phyloP scores from a whole-genome alignment of 2,888 invertebrate genomes.

The Acrobasis suavella region DNA sequence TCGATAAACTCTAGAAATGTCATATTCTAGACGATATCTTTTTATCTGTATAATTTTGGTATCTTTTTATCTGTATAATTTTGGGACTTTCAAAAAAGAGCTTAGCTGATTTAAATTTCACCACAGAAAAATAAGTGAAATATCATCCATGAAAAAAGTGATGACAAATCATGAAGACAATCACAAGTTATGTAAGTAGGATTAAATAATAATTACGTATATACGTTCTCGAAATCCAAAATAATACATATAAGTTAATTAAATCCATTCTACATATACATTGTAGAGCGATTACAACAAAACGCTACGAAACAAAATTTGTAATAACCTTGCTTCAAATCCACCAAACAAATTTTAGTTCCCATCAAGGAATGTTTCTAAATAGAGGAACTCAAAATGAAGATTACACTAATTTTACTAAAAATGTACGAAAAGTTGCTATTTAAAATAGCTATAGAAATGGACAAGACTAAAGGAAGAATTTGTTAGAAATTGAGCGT shows the following conservation, averaged over 20 bases:
- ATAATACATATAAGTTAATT: not conserved
- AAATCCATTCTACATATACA: not conserved
- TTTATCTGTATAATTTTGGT: too few relatives aligned
- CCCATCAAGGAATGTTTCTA: not conserved
- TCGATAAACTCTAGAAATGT: too few relatives aligned
- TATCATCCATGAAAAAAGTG: conserved; percentile 4
- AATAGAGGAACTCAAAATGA: conserved; percentile 5
- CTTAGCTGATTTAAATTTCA: not conserved
- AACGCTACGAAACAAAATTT: not conserved
- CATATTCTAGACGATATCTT: too few relatives aligned
- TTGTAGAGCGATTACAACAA: not conserved
- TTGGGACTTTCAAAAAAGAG: too few relatives aligned
- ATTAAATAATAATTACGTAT: conserved; percentile 5
- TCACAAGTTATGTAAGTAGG: not conserved
- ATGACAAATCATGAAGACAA: not conserved
- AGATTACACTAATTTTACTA: conserved; percentile 1
- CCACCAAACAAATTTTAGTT: not conserved
- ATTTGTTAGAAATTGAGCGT: conserved; percentile 28
- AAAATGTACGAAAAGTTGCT: conserved; percentile 20
- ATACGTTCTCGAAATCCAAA: not conserved
- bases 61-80: too few relatives aligned
- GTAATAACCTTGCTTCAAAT: not conserved
- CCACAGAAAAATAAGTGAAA: not conserved
- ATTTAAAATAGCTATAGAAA: conserved; percentile 24
- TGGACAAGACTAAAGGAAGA: conserved; percentile 29